Percentiles rank a stretch among this genome's conserved stretches.
Conservation (phyloP, 2,797 vertebrate genomes). For the Sebastes matsubarae region DNA sequence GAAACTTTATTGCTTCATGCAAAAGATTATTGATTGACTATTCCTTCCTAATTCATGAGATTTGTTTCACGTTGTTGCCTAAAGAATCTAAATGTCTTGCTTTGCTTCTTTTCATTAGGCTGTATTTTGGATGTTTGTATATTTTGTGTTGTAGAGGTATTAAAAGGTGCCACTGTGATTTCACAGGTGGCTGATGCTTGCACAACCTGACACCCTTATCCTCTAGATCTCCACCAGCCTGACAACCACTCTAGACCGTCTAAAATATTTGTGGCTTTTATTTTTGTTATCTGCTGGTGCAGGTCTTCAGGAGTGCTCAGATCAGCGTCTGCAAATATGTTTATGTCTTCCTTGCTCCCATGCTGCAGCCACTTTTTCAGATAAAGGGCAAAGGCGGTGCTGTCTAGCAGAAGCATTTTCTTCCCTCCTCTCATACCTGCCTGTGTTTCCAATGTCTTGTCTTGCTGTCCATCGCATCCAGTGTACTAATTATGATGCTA, state of each 20-base stretch:
- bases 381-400: conserved; percentile 10
- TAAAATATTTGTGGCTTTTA: neutral
- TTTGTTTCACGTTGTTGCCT: neutral
- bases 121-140: neutral
- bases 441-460: conserved; percentile 33
- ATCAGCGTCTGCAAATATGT: conserved; percentile 6
- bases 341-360: conserved; percentile 9
- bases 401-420: conserved; percentile 12
- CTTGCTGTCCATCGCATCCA: conserved; percentile 28
- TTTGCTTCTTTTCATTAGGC: conserved; percentile 15
- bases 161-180: conserved; percentile 32
- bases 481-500: conserved; percentile 38
- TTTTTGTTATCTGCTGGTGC: conserved; percentile 38
- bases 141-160: neutral
- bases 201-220: conserved; percentile 16
- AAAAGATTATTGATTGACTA: neutral
- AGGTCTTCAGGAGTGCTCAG: conserved; percentile 41
- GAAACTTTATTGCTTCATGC: neutral
- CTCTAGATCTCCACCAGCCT: conserved; percentile 52
- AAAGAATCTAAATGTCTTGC: neutral
- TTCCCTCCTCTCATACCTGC: conserved; percentile 11
- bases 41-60: neutral
- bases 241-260: neutral
- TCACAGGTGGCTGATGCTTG: conserved; percentile 27
- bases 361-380: conserved; percentile 29